Base-by-base conservation (phyloP, 2,888 invertebrate species). In the Drosophila parthenogenetica region DNA sequence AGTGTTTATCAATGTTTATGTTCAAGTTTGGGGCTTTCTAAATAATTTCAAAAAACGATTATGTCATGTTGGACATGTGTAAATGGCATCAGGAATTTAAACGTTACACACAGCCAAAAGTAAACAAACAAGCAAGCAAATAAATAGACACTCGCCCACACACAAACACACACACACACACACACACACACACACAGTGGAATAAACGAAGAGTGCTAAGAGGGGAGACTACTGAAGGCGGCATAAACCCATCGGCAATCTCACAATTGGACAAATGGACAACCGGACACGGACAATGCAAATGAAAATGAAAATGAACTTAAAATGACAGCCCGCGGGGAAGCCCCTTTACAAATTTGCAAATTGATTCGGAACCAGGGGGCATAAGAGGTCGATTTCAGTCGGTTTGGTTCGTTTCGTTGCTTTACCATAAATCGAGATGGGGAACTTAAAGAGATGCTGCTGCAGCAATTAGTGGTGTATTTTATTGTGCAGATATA, bases 11-110 rank as follows among this genome's bases (percentile, higher is more conserved):
- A 70, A 63, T 68, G 76, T 76, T 66, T 50, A 62, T 62, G 62
- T 55, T 64, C 66, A 78, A 81, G 69, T 70, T 64, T 48, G 50
- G 43, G 60, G 43, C 65, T 66, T 69, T 71, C 62, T 76, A 78
- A 82, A 86, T 78, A 80, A 86, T 78, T 77, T 74, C 70, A 13
- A 73, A 70, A 80, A 81, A 70, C 83, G 87, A 85, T 85, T 85
- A 85, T 88, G 84, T 86, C 84, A 85, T 86, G 89, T 88, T 67
- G 84, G 73, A 88, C 87, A 84, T 74, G 87, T 80, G 84, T 87
- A 83, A 88, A 83, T 79, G 77, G 65, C 79, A 79, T 63, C 67
- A 50, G 73, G 60, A 55, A 62, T 71, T 81, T 73, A 70, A 87
- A 81, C 73, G 70, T 70, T 57, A 57, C 49, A 39, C 43, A 66